Percentiles rank a stretch among this genome's conserved stretches.
phyloP scores from a whole-genome alignment of 2,797 vertebrate species.

The Delichon dasypus region DNA sequence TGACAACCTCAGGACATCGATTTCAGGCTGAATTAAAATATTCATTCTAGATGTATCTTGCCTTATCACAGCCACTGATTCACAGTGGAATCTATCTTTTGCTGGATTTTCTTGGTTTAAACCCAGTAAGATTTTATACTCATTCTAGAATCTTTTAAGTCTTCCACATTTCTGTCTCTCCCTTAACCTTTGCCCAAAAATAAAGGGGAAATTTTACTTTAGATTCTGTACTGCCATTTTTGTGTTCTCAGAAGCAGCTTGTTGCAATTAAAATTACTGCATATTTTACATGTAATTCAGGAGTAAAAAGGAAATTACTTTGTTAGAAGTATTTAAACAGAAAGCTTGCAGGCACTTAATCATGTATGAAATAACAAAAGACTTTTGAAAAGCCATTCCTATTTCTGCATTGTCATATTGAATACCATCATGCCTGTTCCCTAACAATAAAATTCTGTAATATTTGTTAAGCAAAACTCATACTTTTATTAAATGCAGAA shows the following conservation, averaged over 20 bases:
- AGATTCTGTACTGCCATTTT: neutral
- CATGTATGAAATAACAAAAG: conserved; percentile 34
- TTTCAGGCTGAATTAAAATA: conserved; percentile 54
- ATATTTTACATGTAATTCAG: neutral
- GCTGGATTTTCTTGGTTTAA: conserved; percentile 28
- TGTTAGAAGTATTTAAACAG: conserved; percentile 48
- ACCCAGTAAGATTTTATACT: neutral
- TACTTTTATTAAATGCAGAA: neutral
- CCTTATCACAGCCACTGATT: conserved; percentile 26
- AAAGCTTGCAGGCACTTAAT: conserved; percentile 32
- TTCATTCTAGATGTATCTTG: conserved; percentile 25
- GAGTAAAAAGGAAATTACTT: conserved; percentile 20
- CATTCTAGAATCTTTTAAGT: neutral
- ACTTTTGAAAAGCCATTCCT: neutral
- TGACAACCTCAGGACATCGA: conserved; percentile 65
- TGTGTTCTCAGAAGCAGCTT: conserved; percentile 13
- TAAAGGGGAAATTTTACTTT: neutral
- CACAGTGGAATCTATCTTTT: conserved; percentile 2
- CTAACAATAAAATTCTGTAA: neutral
- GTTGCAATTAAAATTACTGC: conserved; percentile 10
- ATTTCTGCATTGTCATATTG: neutral
- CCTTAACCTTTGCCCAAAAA: neutral
- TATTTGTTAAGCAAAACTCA: neutral
- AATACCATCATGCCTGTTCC: neutral
- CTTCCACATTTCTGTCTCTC: neutral